A percentile compares a stretch with the other conserved stretches of the same genome.
These are phyloP conservation scores for Tethea ocularis DNA, from an alignment of 2,888 invertebrate genomes.

Conservation along the genomic window DNA sequence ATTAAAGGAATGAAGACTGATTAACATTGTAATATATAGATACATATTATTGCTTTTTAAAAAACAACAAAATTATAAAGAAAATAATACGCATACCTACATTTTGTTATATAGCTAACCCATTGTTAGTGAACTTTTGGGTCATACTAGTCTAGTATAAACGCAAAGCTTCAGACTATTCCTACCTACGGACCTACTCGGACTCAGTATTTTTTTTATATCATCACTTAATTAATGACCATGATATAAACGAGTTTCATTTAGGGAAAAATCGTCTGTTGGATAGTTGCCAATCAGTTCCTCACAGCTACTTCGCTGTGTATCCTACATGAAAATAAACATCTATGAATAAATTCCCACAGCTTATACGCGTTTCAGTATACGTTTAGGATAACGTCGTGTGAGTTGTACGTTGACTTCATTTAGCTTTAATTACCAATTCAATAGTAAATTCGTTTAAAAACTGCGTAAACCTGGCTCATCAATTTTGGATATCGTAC, in stretches of 20 bases:
- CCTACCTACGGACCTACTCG: no score
- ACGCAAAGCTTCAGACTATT: no score
- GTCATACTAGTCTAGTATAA: no score
- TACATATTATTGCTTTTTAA: no score
- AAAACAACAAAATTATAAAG: no score
- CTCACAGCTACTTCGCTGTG: constrained; percentile 51
- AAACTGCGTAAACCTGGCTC: constrained; percentile 86
- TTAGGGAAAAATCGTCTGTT: constrained; percentile 32
- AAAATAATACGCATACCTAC: no score
- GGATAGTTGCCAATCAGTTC: constrained; percentile 61
- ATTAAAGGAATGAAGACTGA: no score
- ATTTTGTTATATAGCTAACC: no score
- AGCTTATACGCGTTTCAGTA: constrained; percentile 39
- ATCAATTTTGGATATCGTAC: constrained; percentile 94
- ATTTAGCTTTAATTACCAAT: constrained; percentile 22
- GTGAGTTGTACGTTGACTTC: constrained; percentile 31
- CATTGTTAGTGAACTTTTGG: no score
- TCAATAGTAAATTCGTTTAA: constrained; percentile 15
- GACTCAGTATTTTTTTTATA: background rate
- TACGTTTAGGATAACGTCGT: constrained; percentile 34
- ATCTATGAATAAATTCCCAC: constrained; percentile 76
- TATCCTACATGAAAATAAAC: constrained; percentile 72
- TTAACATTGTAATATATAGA: no score
- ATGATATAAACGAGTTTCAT: constrained; percentile 13
- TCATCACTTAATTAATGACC: background rate